Percentiles rank a stretch among this genome's conserved stretches.
These are phyloP conservation scores for Acrossocheilus wenchowensis DNA, from an alignment of 2,797 vertebrate genomes.

Conservation along the genomic window DNA sequence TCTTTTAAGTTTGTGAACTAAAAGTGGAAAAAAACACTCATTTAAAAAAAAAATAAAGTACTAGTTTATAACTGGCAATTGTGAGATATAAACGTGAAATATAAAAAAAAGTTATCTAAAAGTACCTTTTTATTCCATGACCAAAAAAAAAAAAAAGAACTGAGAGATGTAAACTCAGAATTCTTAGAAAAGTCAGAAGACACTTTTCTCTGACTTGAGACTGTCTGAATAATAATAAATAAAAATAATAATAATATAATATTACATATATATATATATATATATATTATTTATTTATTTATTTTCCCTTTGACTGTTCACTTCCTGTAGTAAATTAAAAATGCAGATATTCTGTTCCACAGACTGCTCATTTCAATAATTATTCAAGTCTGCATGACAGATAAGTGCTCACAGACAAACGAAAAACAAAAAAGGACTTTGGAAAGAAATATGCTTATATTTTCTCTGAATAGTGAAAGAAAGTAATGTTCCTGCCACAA, in stretches of 20 bases:
- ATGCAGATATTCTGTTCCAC: conserved; percentile 6
- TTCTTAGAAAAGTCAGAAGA: too few relatives aligned
- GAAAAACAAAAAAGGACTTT: not conserved
- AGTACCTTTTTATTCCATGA: not conserved
- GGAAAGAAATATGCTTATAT: not conserved
- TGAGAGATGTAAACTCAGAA: too few relatives aligned
- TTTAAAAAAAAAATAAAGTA: not conserved
- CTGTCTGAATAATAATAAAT: too few relatives aligned
- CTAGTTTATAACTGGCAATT: not conserved
- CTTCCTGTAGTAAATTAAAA: conserved; percentile 1
- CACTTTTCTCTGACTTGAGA: too few relatives aligned
- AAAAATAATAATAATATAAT: too few relatives aligned
- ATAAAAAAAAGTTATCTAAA: not conserved
- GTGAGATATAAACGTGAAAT: not conserved
- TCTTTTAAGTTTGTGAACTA: not conserved
- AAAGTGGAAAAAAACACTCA: not conserved
- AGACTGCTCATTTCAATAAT: conserved; percentile 43
- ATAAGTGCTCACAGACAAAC: conserved; percentile 9
- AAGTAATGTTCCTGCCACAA: conserved; percentile 11
- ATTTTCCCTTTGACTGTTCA: not conserved
- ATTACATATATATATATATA: too few relatives aligned
- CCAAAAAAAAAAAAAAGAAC: too few relatives aligned
- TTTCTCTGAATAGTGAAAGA: conserved; percentile 6
- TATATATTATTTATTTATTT: too few relatives aligned
- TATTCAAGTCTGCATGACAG: conserved; percentile 19